These are phyloP conservation scores for Heliornis fulica DNA, from an alignment of 2,113 vertebrate species.

Conservation along the genomic window DNA sequence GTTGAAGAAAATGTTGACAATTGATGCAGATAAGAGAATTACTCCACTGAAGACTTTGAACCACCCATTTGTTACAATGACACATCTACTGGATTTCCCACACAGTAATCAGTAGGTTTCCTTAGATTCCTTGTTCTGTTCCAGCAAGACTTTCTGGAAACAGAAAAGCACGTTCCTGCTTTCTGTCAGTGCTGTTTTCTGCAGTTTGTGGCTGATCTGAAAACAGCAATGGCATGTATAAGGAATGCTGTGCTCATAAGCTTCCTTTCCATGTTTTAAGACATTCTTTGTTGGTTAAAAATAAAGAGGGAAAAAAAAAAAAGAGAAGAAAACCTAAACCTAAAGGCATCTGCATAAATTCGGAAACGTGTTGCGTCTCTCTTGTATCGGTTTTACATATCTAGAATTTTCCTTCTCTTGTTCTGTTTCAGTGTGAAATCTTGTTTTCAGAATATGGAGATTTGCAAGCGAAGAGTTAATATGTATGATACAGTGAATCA, in stretches of 20 bases:
- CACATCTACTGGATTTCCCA: slow-evolving; percentile 95
- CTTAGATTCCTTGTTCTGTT: neutral
- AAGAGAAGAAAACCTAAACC: neutral
- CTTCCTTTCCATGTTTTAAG: neutral
- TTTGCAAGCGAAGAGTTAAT: slow-evolving; percentile 93
- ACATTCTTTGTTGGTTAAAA: neutral
- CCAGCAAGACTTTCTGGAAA: neutral
- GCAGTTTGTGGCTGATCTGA: neutral
- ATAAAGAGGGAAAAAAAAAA: neutral
- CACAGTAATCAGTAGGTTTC: slow-evolving; percentile 94
- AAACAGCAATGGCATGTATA: neutral
- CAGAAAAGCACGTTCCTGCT: neutral
- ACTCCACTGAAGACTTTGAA: slow-evolving; percentile 96
- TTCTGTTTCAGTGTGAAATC: slow-evolving; percentile 88
- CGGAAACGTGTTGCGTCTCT: neutral
- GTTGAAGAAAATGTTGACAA: slow-evolving; percentile 98
- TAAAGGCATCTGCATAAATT: neutral
- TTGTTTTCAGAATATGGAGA: slow-evolving; percentile 99
- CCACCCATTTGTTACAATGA: slow-evolving; percentile 96
- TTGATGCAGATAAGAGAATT: slow-evolving; percentile 96
- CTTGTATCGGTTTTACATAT: neutral
- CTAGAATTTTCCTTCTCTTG: neutral
- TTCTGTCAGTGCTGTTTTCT: neutral
- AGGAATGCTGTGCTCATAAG: neutral
- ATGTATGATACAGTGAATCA: slow-evolving; percentile 91